Conservation (phyloP, 1,140 invertebrate genomes). For the Pseudachorutes palmiensis region DNA sequence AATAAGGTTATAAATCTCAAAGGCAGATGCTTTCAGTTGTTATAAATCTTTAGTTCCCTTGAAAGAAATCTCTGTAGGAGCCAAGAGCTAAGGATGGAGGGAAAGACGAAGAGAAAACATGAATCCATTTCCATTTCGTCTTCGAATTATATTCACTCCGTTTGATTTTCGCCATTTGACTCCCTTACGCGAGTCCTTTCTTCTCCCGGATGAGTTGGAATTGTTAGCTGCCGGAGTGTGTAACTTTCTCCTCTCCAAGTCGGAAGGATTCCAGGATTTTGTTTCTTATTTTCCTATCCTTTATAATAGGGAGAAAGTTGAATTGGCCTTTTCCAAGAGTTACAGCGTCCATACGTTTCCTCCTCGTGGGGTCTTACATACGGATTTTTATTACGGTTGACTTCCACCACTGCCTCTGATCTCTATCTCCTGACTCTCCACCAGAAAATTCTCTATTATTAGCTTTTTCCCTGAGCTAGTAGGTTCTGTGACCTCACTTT, state of each 20-base stretch:
- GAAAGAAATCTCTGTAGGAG: too few relatives aligned
- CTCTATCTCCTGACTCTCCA: not conserved
- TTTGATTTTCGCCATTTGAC: constrained; percentile 8
- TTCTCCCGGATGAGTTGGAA: not conserved
- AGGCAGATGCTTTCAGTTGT: not conserved
- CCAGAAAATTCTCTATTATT: not conserved
- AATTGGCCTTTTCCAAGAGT: too few relatives aligned
- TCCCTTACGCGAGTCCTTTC: not conserved
- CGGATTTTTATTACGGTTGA: not conserved
- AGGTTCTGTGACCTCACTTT: too few relatives aligned
- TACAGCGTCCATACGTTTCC: too few relatives aligned
- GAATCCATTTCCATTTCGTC: constrained; percentile 9
- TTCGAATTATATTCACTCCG: constrained; percentile 12
- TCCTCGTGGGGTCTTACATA: not conserved
- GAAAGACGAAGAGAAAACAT: not conserved
- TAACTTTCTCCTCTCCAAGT: not conserved
- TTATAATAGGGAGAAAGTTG: not conserved
- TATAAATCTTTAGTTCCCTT: not conserved
- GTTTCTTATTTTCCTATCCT: not conserved
- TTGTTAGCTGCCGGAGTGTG: too few relatives aligned
- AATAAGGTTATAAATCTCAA: not conserved
- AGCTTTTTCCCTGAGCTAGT: too few relatives aligned
- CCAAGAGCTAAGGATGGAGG: not conserved
- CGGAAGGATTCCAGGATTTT: not conserved
- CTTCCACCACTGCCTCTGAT: not conserved